Conservation (phyloP, 2,797 vertebrate genomes). For the Enteromius radiatus region DNA sequence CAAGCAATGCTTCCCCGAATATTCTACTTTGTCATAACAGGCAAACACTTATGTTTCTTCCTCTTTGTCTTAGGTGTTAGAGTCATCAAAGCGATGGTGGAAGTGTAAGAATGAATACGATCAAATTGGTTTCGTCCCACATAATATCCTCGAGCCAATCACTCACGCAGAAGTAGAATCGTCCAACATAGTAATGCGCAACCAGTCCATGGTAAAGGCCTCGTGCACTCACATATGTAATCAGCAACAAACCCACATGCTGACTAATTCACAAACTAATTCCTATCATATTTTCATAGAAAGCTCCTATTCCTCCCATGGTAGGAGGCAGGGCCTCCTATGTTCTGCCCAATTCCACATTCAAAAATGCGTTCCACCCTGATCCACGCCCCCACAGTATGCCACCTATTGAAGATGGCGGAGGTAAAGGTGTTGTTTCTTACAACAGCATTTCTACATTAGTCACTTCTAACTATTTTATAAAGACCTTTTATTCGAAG, state of each 20-base stretch:
- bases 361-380: conserved; percentile 31
- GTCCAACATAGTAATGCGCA: conserved; percentile 55
- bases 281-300: conserved; percentile 61
- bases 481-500: background rate
- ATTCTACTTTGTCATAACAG: no score
- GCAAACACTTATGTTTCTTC: background rate
- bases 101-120: conserved; percentile 83
- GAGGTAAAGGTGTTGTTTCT: conserved; percentile 65
- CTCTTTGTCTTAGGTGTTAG: conserved; percentile 75
- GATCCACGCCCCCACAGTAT: conserved; percentile 62
- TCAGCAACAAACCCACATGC: background rate
- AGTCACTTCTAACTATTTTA: background rate
- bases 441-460: background rate
- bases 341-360: conserved; percentile 45
- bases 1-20: background rate
- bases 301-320: conserved; percentile 52
- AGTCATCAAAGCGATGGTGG: conserved; percentile 87
- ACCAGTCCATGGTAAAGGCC: conserved; percentile 68
- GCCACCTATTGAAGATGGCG: conserved; percentile 55
- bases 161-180: conserved; percentile 46
- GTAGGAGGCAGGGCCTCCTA: conserved; percentile 61
- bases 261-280: conserved; percentile 16
- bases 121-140: conserved; percentile 86
- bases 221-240: background rate
- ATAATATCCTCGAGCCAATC: conserved; percentile 83